These are phyloP conservation scores for Delia radicum DNA, from an alignment of 1,140 invertebrate species.

Conservation along the genomic window DNA sequence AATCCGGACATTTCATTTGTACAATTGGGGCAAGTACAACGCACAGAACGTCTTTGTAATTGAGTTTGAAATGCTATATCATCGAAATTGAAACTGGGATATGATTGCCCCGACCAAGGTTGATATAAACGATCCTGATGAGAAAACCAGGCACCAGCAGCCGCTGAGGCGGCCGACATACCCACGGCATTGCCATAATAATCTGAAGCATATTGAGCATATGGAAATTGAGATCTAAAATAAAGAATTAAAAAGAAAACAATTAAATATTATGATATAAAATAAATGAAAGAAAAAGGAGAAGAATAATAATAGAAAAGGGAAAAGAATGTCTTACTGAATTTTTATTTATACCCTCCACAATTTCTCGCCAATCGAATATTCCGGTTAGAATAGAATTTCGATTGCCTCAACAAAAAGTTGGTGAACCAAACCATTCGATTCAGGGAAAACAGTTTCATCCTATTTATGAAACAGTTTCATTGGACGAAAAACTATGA, in stretches of 20 bases:
- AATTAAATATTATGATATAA: background rate
- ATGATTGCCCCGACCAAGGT: conserved; percentile 50
- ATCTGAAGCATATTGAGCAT: conserved; percentile 51
- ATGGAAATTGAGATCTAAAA: conserved; percentile 51
- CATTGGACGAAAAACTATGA: too few relatives aligned
- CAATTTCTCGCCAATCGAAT: too few relatives aligned
- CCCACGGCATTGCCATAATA: conserved; percentile 49
- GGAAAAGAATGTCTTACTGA: background rate
- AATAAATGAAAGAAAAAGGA: background rate
- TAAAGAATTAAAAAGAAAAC: background rate
- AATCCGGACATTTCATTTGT: conserved; percentile 66
- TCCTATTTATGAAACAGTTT: too few relatives aligned
- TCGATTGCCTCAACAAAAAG: too few relatives aligned
- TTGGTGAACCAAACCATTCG: too few relatives aligned
- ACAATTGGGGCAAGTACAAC: conserved; percentile 73
- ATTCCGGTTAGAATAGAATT: too few relatives aligned
- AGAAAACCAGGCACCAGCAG: conserved; percentile 42
- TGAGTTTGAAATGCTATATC: conserved; percentile 53
- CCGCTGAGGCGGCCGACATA: conserved; percentile 38
- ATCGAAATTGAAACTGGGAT: conserved; percentile 50
- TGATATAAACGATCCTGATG: conserved; percentile 51
- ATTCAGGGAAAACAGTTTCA: too few relatives aligned
- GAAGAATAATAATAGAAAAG: conserved; percentile 6
- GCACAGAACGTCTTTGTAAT: conserved; percentile 59
- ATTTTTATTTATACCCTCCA: too few relatives aligned